Conservation (phyloP, 2,888 invertebrate genomes). For the Volucella inanis region DNA sequence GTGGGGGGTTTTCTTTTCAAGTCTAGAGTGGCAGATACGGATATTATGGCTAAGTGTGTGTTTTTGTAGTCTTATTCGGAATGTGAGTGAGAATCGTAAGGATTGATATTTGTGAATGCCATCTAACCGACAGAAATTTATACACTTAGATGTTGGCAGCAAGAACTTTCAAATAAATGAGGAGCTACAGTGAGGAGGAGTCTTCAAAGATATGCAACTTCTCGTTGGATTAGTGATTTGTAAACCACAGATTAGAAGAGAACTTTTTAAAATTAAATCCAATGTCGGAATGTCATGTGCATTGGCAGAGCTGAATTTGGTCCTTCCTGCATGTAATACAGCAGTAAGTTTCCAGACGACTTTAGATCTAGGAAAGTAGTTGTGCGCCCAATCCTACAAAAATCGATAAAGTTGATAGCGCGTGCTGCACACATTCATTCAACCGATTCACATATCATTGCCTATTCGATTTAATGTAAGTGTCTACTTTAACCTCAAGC, state of each 20-base stretch:
- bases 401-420: too few species aligned
- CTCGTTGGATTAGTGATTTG: conserved; percentile 26
- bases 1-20: conserved; percentile 38
- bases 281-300: conserved; percentile 59
- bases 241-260: conserved; percentile 65
- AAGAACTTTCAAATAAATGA: conserved; percentile 50
- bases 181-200: conserved; percentile 27
- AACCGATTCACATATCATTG: too few species aligned
- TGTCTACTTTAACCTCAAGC: too few species aligned
- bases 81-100: conserved; percentile 19
- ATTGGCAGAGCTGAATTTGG: conserved; percentile 22
- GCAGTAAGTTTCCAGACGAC: conserved; percentile 22
- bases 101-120: conserved; percentile 69
- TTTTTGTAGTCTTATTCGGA: background rate
- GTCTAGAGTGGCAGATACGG: conserved; percentile 14
- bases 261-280: conserved; percentile 72
- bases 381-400: too few species aligned
- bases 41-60: background rate
- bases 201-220: conserved; percentile 66
- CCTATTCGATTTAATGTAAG: too few species aligned
- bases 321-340: conserved; percentile 34
- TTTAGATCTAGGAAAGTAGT: conserved; percentile 9
- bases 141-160: conserved; percentile 41
- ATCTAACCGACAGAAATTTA: conserved; percentile 71
- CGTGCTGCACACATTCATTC: too few species aligned